Base-by-base conservation (phyloP, 2,113 vertebrate genomes). In the Pundamilia nyererei region DNA sequence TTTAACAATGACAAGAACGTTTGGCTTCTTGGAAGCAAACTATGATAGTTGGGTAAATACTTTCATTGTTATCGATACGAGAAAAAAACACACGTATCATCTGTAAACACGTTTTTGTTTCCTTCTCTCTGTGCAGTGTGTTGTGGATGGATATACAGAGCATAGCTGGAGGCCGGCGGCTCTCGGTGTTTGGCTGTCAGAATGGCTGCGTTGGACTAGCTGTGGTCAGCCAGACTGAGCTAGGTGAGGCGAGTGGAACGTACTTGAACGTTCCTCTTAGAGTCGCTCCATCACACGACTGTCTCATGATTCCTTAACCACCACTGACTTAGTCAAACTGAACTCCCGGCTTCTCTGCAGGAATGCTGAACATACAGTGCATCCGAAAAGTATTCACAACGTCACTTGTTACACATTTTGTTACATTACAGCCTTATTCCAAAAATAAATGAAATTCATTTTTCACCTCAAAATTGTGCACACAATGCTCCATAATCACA, bases 181-280 rank as follows among this genome's bases (percentile, higher is more conserved):
- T 98, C 89, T 97, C 97, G 0, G 97, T 94, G 1, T 97, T 97
- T 3, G 97, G 98, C 80, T 98, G 98, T 93, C 98, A 98, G 95
- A 98, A 94, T 3, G 97, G 97, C 15, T 97, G 96, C 1, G 96
- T 98, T 62, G 97, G 97, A 1, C 95, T 98, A 0, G 96, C 98
- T 79, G 93, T 97, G 5, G 98, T 98, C 21, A 94, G 97, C 82
- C 97, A 97, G 90, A 91, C 42, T n/a, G 94, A 86, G 86, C 93
- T 93, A 94, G 97, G 98, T 98, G 87, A 94, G 90, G 9, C 2
- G n/a, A 21, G 29, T 9, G 45, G 24, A 75, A 31, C 15, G 3
- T 6, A 14, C 21, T 81, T 9, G 6, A 47, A 70, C 4, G 14
- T 8, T 24, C 24, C 21, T 38, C 42, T 24, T 3, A 3, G 13